phyloP scores from a whole-genome alignment of 2,797 vertebrate genomes.

The Pitangus sulphuratus region DNA sequence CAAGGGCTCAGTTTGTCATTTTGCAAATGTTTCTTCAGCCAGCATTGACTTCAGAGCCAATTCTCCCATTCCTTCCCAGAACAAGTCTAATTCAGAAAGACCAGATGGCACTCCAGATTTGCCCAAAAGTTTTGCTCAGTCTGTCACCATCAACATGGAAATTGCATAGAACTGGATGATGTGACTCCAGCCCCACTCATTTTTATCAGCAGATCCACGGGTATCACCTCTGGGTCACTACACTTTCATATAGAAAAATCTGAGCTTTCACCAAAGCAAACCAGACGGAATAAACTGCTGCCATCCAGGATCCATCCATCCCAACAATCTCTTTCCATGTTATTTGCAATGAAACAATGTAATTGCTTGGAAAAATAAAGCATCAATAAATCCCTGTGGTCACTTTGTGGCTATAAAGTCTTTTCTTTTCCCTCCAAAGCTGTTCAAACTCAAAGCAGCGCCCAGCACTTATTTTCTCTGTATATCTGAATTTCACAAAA shows the following conservation, averaged over 20 bases:
- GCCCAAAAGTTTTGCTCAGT: neutral
- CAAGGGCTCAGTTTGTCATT: neutral
- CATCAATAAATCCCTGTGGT: conserved; percentile 76
- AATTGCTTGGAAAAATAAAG: conserved; percentile 49
- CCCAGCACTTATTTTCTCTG: conserved; percentile 78
- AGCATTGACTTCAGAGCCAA: neutral
- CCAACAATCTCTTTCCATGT: conserved; percentile 47
- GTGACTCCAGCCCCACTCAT: neutral
- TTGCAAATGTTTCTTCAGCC: neutral
- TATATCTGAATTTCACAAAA: conserved; percentile 79
- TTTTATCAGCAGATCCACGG: conserved; percentile 33
- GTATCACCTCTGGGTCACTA: neutral
- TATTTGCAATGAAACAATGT: conserved; percentile 59
- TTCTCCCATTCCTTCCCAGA: conserved; percentile 47
- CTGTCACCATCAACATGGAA: conserved; percentile 52
- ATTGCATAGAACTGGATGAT: conserved; percentile 45
- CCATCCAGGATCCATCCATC: neutral
- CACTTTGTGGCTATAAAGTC: conserved; percentile 76
- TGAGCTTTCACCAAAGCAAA: conserved; percentile 3
- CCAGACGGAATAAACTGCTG: conserved; percentile 15
- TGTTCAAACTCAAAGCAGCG: conserved; percentile 14
- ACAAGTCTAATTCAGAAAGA: conserved; percentile 27
- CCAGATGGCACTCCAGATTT: neutral
- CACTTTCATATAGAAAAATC: neutral
- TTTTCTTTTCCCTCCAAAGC: neutral